Base-by-base conservation (phyloP, 2,113 vertebrate genomes). In the Alaudala cheleensis region DNA sequence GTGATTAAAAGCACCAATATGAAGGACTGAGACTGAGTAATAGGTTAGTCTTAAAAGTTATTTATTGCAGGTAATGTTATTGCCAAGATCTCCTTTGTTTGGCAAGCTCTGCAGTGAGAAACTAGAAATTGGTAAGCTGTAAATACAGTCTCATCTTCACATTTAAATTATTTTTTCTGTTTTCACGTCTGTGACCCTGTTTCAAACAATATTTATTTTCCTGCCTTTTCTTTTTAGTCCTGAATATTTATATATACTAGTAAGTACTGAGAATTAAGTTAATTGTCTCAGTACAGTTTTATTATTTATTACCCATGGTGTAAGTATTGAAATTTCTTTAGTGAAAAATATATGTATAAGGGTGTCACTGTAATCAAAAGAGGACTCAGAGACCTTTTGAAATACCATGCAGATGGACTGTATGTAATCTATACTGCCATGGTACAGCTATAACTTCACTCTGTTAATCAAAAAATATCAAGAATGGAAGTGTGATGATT, bases 191-290 rank as follows among this genome's bases (percentile, higher is more conserved):
- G 31, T 71, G 65, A 65, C 7, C 9, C 15, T 60, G 18, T 65
- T 96, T 71, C 50, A 71, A 87, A 29, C 53, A 14, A 6, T 77
- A 62, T 85, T 93, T 89, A 1, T 39, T 88, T 91, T 90, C 86
- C 62, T 91, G 25, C 66, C 39, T 77, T 91, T 85, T 70, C 25
- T 54, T 78, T 76, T 37, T 92, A 42, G 14, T 53, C 8, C 24
- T 57, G 19, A 64, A 1, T 67, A 40, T 61, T 28, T 39, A 39
- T 81, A 53, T 60, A 19, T 29, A 31, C 37, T 53, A 61, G 20
- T n/a, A 74, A 26, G 7, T 94, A 72, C 87, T 87, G 84, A 96
- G 86, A 87, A 80, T 49, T 74, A 91, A 66, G 20, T 69, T 74
- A 74, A 78, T 49, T 40, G 16, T 70, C 87, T 92, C 88, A 88